Conservation (phyloP, 2,888 invertebrate genomes). For the Quadroppia sp. region DNA sequence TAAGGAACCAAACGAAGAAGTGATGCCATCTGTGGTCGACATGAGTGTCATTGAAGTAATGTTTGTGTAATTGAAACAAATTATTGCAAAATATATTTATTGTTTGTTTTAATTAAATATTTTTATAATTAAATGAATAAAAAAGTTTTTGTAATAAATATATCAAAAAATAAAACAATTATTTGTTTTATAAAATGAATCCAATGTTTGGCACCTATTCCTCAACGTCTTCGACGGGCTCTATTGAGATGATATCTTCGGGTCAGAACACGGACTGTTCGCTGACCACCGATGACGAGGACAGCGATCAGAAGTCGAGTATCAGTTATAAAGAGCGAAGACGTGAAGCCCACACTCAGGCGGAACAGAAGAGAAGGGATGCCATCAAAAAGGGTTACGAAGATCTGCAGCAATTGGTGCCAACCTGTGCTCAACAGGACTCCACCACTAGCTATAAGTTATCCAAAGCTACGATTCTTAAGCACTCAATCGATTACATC, state of each 20-base stretch:
- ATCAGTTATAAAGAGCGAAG: conserved; percentile 87
- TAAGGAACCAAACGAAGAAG: neutral
- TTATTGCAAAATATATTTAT: neutral
- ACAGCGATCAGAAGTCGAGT: conserved; percentile 61
- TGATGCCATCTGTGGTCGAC: neutral
- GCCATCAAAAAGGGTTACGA: conserved; percentile 97
- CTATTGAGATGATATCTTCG: conserved; percentile 65
- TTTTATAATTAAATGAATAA: neutral
- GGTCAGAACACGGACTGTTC: conserved; percentile 66
- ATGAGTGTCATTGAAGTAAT: neutral
- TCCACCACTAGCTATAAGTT: conserved; percentile 75
- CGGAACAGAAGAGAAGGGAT: conserved; percentile 92
- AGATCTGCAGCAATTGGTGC: conserved; percentile 83
- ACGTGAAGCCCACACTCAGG: conserved; percentile 90
- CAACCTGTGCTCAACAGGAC: conserved; percentile 88
- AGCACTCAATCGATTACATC: conserved; percentile 65
- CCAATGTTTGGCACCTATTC: neutral
- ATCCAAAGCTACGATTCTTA: conserved; percentile 91
- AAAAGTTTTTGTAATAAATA: neutral
- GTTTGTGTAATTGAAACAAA: neutral
- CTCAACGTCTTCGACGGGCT: neutral
- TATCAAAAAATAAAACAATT: neutral
- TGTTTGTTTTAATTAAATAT: no score
- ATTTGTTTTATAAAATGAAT: neutral
- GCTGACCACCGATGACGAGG: conserved; percentile 60